These are phyloP conservation scores for Horisme vitalbata DNA, from an alignment of 2,888 invertebrate species.

Conservation along the genomic window DNA sequence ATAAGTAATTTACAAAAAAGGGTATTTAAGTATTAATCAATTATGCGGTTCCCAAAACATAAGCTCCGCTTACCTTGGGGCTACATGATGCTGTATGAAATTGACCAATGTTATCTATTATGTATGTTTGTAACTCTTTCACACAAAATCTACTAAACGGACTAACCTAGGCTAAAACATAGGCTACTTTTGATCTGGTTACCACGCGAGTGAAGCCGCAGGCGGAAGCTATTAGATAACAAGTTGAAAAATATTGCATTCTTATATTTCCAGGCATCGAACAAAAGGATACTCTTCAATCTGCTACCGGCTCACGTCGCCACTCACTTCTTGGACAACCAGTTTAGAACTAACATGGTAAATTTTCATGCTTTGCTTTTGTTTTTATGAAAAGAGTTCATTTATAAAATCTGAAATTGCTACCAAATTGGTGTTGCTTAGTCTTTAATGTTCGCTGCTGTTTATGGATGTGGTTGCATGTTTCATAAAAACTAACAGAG, in stretches of 20 bases:
- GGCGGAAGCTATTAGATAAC: no score
- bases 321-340: constrained; percentile 94
- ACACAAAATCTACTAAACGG: no score
- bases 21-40: no score
- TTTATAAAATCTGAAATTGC: constrained; percentile 3
- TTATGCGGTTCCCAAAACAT: no score
- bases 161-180: no score
- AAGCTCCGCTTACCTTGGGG: no score
- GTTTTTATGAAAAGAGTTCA: not conserved
- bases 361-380: constrained; percentile 32
- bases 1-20: no score
- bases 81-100: no score
- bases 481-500: not conserved
- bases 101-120: no score
- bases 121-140: no score
- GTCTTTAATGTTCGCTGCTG: constrained; percentile 10
- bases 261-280: constrained; percentile 84
- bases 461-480: constrained; percentile 6
- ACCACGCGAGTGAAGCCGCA: no score
- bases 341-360: constrained; percentile 92
- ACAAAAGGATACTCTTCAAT: constrained; percentile 94
- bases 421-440: constrained; percentile 13
- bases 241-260: not conserved
- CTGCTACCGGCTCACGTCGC: constrained; percentile 95
- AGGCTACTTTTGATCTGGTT: no score